Evolutionary conservation across 2,797 vertebrate genomes (phyloP), one percentile per base, ranked within the genome.

Genomic region (Gephyroberyx darwinii): DNA sequence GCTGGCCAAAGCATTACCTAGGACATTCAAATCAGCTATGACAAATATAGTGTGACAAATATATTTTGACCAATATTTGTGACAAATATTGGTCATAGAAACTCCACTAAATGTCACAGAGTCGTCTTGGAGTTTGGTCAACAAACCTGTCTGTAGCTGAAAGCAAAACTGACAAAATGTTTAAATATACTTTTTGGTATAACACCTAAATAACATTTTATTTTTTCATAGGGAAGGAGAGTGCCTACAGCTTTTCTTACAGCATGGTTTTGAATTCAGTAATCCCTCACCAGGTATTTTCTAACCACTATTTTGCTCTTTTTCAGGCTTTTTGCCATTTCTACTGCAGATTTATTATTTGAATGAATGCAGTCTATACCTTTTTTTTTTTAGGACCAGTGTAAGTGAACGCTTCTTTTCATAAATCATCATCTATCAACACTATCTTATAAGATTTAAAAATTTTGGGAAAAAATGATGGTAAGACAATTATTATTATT

Each of bases 221-320:
- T 72, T 79, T 60, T 31, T 56, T 77, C 83, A 86, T 81, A 74
- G 81, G 62, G 78, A 75, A 78, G 76, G 78, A 51, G 60, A 54
- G 70, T 63, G 75, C 76, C 83, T 35, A 73, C 59, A 79, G 74
- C 70, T 75, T 74, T 80, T 86, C 80, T 76, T 56, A 65, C 69
- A 71, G 75, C 65, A 31, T n/a, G 2, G 43, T 69, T 86, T 64
- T 63, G 61, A 73, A 85, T 85, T 81, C 65, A 55, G 67, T 88
- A 89, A 89, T 88, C 86, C 82, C 78, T 83, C 86, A 75, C 71
- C 59, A 66, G 87, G 77, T 75, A 26, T 87, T 85, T 87, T 87
- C 85, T 70, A 74, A 84, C 69, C 81, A 86, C 89, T 83, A 82
- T 89, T 88, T 86, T 83, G 84, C 82, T 74, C 74, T 26, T 66